Evolutionary conservation across 2,113 vertebrate species (phyloP).

Genomic region (Telmatochromis sp.): DNA sequence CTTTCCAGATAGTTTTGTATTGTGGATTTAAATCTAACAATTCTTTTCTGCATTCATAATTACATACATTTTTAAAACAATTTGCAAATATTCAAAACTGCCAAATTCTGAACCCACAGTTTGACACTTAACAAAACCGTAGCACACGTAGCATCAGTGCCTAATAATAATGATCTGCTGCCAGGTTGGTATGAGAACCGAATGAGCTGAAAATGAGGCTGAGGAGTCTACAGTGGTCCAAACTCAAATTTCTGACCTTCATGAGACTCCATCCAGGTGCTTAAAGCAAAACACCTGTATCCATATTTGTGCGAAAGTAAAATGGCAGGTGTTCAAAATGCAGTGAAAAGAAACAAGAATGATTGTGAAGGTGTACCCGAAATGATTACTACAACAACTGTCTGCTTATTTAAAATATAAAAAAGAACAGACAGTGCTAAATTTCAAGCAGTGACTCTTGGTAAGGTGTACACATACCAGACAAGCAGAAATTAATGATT

Average conservation of each 20-base stretch:
- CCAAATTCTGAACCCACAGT: not conserved
- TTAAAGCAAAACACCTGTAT: not conserved
- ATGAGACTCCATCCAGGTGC: not conserved
- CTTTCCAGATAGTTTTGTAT: not conserved
- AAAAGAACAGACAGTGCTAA: not conserved
- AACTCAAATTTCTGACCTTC: not conserved
- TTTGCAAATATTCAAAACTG: not conserved
- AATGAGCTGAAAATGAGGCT: not conserved
- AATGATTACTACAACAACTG: not conserved
- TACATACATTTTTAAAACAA: not conserved
- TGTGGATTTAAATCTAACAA: not conserved
- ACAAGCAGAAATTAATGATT: not conserved
- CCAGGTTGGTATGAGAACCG: not conserved
- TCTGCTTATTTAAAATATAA: not conserved
- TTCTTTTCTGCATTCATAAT: not conserved
- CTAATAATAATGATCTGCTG: not conserved
- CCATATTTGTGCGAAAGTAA: not conserved
- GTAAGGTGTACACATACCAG: not conserved
- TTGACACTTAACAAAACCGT: not conserved
- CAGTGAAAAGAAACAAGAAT: rapidly evolving
- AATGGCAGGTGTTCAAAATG: not conserved
- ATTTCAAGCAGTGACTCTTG: not conserved
- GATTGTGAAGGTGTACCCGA: not conserved
- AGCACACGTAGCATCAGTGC: not conserved
- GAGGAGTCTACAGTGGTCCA: not conserved